phyloP scores from a whole-genome alignment of 2,888 invertebrate genomes.

The Xestia ashworthii region DNA sequence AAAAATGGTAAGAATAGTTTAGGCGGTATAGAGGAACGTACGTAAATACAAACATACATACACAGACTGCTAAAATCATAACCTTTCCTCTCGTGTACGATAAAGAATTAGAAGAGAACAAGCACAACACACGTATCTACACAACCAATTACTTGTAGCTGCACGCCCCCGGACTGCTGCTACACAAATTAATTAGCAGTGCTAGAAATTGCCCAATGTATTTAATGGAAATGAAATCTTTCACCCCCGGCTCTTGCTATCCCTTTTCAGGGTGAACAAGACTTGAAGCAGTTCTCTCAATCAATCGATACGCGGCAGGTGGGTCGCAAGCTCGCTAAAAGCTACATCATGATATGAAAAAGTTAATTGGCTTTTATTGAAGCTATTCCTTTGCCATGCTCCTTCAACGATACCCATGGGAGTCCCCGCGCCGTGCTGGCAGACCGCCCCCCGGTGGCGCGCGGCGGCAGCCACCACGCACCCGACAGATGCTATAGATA shows the following conservation, averaged over 20 bases:
- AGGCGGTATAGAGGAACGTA: too few relatives aligned
- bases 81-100: not conserved
- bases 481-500: slow-evolving; percentile 21
- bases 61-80: too few relatives aligned
- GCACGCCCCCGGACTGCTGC: not conserved
- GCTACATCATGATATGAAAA: slow-evolving; percentile 30
- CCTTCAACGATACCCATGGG: slow-evolving; percentile 23
- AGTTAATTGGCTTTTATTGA: slow-evolving; percentile 44
- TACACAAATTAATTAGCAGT: slow-evolving; percentile 12
- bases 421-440: slow-evolving; percentile 1
- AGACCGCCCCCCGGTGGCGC: not conserved
- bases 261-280: not conserved
- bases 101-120: not conserved
- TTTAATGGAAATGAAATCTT: not conserved
- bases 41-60: too few relatives aligned
- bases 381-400: slow-evolving; percentile 25
- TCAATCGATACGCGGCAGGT: slow-evolving; percentile 35
- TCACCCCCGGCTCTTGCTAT: not conserved
- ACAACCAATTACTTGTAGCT: slow-evolving; percentile 20
- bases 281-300: not conserved
- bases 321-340: slow-evolving; percentile 19
- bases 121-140: slow-evolving; percentile 15
- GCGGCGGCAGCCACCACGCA: slow-evolving; percentile 3
- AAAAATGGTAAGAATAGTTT: too few relatives aligned
- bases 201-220: slow-evolving; percentile 1